Percentiles rank a stretch among this genome's conserved stretches.
These are phyloP conservation scores for Acanthurus leucopareius DNA, from an alignment of 2,797 vertebrate genomes.

Conservation along the genomic window DNA sequence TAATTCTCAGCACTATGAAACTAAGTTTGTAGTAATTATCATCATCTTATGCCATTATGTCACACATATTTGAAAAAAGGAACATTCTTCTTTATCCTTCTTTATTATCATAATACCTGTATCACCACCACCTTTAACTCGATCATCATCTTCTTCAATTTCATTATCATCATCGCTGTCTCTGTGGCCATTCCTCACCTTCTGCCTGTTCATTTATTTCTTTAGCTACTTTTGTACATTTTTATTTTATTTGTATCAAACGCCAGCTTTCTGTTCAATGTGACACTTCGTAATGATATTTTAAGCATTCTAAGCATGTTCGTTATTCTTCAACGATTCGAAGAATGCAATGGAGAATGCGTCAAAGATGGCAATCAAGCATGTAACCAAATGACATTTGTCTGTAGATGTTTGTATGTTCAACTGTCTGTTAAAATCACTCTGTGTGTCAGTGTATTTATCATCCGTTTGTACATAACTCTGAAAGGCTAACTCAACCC, in stretches of 20 bases:
- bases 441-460: slow-evolving; percentile 69
- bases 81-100: background rate
- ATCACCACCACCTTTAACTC: background rate
- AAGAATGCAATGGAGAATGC: slow-evolving; percentile 81
- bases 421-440: slow-evolving; percentile 74
- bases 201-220: slow-evolving; percentile 21
- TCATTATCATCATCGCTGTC: background rate
- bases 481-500: slow-evolving; percentile 73
- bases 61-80: background rate
- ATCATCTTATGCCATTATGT: background rate
- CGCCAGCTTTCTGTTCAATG: slow-evolving; percentile 67
- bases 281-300: slow-evolving; percentile 70
- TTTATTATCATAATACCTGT: background rate
- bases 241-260: slow-evolving; percentile 55
- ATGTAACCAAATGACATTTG: slow-evolving; percentile 79
- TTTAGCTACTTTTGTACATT: slow-evolving; percentile 34
- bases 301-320: slow-evolving; percentile 81
- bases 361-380: slow-evolving; percentile 71
- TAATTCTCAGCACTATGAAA: background rate
- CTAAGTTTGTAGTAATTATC: background rate
- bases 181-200: slow-evolving; percentile 17
- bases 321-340: slow-evolving; percentile 74
- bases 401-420: slow-evolving; percentile 77
- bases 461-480: slow-evolving; percentile 71
- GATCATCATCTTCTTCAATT: background rate